Conservation (phyloP, 1,140 invertebrate species). For the Drosophila takahashii region DNA sequence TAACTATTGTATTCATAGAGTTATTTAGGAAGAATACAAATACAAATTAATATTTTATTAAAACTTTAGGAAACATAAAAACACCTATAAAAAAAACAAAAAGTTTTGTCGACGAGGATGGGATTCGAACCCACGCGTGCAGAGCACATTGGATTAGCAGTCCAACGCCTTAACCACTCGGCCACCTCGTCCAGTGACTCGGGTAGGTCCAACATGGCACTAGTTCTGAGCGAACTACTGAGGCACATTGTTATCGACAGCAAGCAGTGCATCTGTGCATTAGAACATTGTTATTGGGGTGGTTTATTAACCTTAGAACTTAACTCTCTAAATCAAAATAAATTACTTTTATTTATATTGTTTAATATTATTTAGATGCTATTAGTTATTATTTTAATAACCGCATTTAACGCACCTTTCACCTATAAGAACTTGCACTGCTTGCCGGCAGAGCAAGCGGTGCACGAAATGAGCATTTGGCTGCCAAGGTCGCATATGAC, state of each 20-base stretch:
- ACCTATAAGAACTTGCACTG: constrained; percentile 9
- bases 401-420: neutral
- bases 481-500: constrained; percentile 85
- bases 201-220: constrained; percentile 28
- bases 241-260: constrained; percentile 15
- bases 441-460: constrained; percentile 4
- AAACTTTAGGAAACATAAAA: neutral
- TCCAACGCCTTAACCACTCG: constrained; percentile 96
- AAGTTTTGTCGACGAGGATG: constrained; percentile 89
- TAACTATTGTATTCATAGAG: too few species aligned
- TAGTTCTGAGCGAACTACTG: constrained; percentile 7
- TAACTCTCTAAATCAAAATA: neutral
- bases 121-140: constrained; percentile 95
- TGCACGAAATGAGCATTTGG: constrained; percentile 22
- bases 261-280: constrained; percentile 10
- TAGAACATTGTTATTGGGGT: constrained; percentile 1
- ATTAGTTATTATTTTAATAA: too few species aligned
- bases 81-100: constrained; percentile 13
- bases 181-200: constrained; percentile 89
- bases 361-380: neutral
- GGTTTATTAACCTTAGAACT: too few species aligned
- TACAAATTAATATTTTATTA: too few species aligned
- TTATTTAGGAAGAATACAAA: too few species aligned
- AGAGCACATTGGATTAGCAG: constrained; percentile 90
- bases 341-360: neutral